Conservation (phyloP, 2,113 vertebrate genomes). For the Paradoxurus hermaphroditus region DNA sequence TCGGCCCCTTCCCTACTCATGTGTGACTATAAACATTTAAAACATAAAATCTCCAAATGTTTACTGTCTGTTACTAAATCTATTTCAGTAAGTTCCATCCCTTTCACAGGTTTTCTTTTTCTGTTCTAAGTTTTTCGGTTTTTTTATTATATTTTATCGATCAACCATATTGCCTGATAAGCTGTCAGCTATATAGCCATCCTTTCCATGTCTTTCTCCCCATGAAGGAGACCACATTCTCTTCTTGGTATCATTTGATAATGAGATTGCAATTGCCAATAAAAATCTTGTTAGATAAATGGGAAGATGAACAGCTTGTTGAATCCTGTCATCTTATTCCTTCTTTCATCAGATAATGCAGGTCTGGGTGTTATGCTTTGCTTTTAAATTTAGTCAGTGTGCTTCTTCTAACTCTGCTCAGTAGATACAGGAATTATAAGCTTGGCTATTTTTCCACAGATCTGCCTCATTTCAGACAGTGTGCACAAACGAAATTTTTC, state of each 20-base stretch:
- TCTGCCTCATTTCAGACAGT: not conserved
- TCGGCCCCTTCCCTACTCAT: no score
- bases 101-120: not conserved
- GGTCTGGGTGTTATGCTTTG: not conserved
- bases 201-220: not conserved
- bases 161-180: not conserved
- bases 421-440: not conserved
- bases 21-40: no score
- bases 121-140: not conserved
- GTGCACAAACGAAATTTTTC: not conserved
- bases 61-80: not conserved
- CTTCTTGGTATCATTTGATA: not conserved
- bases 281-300: not conserved
- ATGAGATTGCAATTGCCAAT: not conserved
- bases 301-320: not conserved
- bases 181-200: not conserved
- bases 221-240: not conserved
- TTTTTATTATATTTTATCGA: not conserved
- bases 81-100: not conserved
- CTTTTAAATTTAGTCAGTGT: constrained; percentile 21
- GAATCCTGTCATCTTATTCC: not conserved
- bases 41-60: not conserved
- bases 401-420: not conserved
- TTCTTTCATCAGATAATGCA: not conserved
- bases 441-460: constrained; percentile 10